These are phyloP conservation scores for Apantesis nais DNA, from an alignment of 2,888 invertebrate species.

Conservation along the genomic window DNA sequence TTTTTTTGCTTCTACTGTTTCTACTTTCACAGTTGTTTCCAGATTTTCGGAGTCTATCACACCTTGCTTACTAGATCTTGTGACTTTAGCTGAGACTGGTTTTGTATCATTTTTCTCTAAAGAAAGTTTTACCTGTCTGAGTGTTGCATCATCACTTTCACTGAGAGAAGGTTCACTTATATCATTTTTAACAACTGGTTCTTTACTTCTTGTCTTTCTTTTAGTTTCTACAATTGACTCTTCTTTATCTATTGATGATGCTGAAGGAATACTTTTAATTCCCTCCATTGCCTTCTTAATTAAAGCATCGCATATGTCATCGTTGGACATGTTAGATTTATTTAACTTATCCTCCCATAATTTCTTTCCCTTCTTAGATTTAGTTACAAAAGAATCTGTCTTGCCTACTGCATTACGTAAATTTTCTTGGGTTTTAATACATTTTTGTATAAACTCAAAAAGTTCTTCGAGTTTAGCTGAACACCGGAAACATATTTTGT, in stretches of 20 bases:
- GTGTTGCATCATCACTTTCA: slow-evolving; percentile 36
- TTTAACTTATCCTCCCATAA: slow-evolving; percentile 77
- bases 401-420: slow-evolving; percentile 64
- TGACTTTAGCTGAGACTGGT: slow-evolving; percentile 23
- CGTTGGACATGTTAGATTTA: slow-evolving; percentile 77
- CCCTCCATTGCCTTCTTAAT: slow-evolving; percentile 80
- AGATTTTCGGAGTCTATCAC: slow-evolving; percentile 8
- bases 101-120: slow-evolving; percentile 46
- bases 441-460: slow-evolving; percentile 78
- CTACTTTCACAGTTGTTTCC: neutral
- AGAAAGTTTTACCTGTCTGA: slow-evolving; percentile 51
- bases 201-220: slow-evolving; percentile 38
- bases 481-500: slow-evolving; percentile 82
- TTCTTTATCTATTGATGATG: slow-evolving; percentile 47
- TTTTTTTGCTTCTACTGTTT: slow-evolving; percentile 1
- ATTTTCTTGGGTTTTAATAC: slow-evolving; percentile 75
- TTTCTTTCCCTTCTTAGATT: slow-evolving; percentile 62
- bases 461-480: slow-evolving; percentile 82
- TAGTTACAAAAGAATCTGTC: slow-evolving; percentile 53
- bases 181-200: slow-evolving; percentile 28
- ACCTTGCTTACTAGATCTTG: slow-evolving; percentile 19
- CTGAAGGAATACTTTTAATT: slow-evolving; percentile 60
- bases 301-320: slow-evolving; percentile 79
- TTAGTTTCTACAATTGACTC: slow-evolving; percentile 37
- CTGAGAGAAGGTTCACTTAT: slow-evolving; percentile 16